Conservation (phyloP, 2,113 vertebrate species). For the Pongo abelii region DNA sequence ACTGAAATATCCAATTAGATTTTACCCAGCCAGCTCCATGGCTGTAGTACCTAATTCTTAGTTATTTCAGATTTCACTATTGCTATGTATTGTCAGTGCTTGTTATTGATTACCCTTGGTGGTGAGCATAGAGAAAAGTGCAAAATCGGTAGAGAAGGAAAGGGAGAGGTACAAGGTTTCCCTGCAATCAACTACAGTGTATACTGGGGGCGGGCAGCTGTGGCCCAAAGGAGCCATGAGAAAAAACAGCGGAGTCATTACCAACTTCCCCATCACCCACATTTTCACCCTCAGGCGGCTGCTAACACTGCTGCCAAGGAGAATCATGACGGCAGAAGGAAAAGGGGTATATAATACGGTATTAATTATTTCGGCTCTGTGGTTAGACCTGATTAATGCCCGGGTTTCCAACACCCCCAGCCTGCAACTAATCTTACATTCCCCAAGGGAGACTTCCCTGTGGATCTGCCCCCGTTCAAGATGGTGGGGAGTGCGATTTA, state of each 20-base stretch:
- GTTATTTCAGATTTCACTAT: constrained; percentile 88
- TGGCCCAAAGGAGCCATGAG: constrained; percentile 84
- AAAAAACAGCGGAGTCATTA: constrained; percentile 86
- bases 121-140: constrained; percentile 84
- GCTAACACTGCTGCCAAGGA: constrained; percentile 79
- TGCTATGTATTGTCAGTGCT: constrained; percentile 87
- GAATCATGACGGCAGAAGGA: constrained; percentile 83
- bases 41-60: constrained; percentile 80
- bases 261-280: constrained; percentile 82
- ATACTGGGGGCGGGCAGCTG: constrained; percentile 87
- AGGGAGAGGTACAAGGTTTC: constrained; percentile 81
- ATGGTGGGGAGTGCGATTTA: constrained; percentile 60
- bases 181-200: constrained; percentile 87
- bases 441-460: constrained; percentile 71
- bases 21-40: constrained; percentile 86
- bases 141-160: constrained; percentile 77
- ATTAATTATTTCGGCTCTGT: constrained; percentile 62
- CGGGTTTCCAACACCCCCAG: constrained; percentile 53
- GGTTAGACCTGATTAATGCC: constrained; percentile 57
- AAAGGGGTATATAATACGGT: constrained; percentile 22
- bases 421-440: constrained; percentile 65
- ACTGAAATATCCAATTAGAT: constrained; percentile 84
- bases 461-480: background rate
- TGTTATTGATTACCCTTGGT: constrained; percentile 83
- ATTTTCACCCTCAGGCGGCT: constrained; percentile 79